Evolutionary conservation across 1,140 invertebrate genomes (phyloP), one percentile per base, ranked within the genome.

Genomic region (Harpegnathos saltator): DNA sequence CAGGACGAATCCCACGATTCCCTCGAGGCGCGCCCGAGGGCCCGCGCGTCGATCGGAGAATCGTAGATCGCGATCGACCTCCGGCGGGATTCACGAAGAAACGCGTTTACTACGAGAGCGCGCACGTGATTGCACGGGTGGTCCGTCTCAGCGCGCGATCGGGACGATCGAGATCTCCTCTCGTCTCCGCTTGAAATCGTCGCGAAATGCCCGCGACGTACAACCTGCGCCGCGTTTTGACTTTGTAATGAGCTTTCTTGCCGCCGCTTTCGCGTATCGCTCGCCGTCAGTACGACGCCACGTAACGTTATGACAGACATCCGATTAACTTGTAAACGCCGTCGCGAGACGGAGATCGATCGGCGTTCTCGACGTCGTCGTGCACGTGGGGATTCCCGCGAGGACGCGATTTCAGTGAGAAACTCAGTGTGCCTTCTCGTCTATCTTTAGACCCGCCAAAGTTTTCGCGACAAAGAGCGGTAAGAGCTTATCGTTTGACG

Each of bases 1-100:
- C 56, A 52, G 52, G 48, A 81, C 59, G 81, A 86, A 65, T 84
- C 83, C 74, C 59, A 54, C 3, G 62, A 61, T 65, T 85, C 63
- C 63, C 38, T 24, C 1, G 71, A 56, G 75, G 33, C 59, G 48
- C 48, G 17, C 44, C 62, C 56, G 68, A 85, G 58, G 83, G 77
- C 66, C 65, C n/a, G 26, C 63, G 12, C 66, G 26, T n/a, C 63
- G 82, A 69, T 63, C 61, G 62, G 54, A 48, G 61, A 85, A 69
- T 85, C 84, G 63, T 71, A 71, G 58, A 85, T 85, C 59, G 52
- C 65, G 82, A 85, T 86, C 61, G 68, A 81, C 61, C 38, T 48
- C 58, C 65, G 56, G 29, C 52, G n/a, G 58, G 75, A 65, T 80
- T 66, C 56, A 62, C 63, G 84, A 74, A 85, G 85, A 86, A 86